phyloP scores from a whole-genome alignment of 2,113 vertebrate genomes.

The Nannobrachium achirus region DNA sequence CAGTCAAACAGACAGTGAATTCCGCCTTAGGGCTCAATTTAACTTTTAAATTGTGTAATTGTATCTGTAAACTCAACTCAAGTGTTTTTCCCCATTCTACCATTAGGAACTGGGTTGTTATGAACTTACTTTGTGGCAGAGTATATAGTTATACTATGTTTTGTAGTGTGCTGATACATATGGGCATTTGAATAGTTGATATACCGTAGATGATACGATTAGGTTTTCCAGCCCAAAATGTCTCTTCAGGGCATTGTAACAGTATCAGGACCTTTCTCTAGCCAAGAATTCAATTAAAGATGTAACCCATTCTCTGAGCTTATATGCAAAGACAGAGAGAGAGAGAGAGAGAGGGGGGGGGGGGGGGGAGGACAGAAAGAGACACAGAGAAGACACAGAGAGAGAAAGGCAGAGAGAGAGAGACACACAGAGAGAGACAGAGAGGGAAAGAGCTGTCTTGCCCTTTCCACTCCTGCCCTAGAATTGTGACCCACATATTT shows the following conservation, averaged over 20 bases:
- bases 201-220: not conserved
- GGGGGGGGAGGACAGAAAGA: slow-evolving; percentile 8
- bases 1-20: no score
- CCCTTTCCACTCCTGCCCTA: slow-evolving; percentile 71
- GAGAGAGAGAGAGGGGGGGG: slow-evolving; percentile 38
- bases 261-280: slow-evolving; percentile 7
- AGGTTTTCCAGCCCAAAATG: slow-evolving; percentile 7
- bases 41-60: no score
- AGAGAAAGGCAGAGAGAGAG: slow-evolving; percentile 34
- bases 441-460: slow-evolving; percentile 46
- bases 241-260: slow-evolving; percentile 5
- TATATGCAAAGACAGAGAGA: slow-evolving; percentile 20
- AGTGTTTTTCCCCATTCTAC: slow-evolving; percentile 22
- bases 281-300: slow-evolving; percentile 46
- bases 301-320: slow-evolving; percentile 35
- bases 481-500: slow-evolving; percentile 76
- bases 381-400: slow-evolving; percentile 31
- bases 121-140: slow-evolving; percentile 52
- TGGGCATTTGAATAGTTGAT: no score
- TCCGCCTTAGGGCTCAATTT: no score
- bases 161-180: no score
- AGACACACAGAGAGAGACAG: no score
- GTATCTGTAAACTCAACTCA: slow-evolving; percentile 18
- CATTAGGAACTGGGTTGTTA: slow-evolving; percentile 61
- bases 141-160: no score